These are phyloP conservation scores for Odontamblyopus rebecca DNA, from an alignment of 2,797 vertebrate genomes.

Conservation along the genomic window DNA sequence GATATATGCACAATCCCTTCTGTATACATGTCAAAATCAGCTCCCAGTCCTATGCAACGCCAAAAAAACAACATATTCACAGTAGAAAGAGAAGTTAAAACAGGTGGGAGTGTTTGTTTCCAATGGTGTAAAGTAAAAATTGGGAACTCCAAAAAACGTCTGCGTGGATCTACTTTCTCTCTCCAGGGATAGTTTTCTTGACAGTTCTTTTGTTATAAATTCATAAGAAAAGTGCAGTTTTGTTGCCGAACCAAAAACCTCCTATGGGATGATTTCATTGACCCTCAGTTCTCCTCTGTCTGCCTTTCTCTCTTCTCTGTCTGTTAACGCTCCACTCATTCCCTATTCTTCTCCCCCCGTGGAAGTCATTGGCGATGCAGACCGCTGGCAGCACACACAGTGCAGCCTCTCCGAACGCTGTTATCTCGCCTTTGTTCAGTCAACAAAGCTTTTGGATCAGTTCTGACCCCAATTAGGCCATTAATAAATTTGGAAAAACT, in stretches of 20 bases:
- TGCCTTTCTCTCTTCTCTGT: slow-evolving; percentile 32
- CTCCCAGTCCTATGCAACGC: not conserved
- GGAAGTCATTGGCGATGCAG: slow-evolving; percentile 55
- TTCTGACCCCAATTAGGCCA: not conserved
- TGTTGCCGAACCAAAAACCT: slow-evolving; percentile 46
- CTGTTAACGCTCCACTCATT: slow-evolving; percentile 55
- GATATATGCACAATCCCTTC: not conserved
- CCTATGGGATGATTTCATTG: slow-evolving; percentile 55
- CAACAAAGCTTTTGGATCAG: slow-evolving; percentile 31
- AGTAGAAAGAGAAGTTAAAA: not conserved
- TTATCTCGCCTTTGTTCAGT: slow-evolving; percentile 48
- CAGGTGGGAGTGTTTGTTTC: not conserved
- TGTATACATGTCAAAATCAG: not conserved
- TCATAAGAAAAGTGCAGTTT: slow-evolving; percentile 35
- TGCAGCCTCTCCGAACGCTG: slow-evolving; percentile 31
- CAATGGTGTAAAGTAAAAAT: too few relatives aligned
- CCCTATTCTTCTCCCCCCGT: slow-evolving; percentile 48
- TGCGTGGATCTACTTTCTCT: too few relatives aligned
- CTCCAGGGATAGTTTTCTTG: not conserved
- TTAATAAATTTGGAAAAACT: slow-evolving; percentile 6
- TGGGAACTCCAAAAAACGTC: too few relatives aligned
- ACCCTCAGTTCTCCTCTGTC: slow-evolving; percentile 55
- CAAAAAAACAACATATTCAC: not conserved
- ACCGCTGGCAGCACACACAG: slow-evolving; percentile 37
- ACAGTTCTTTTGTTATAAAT: slow-evolving; percentile 31